These are phyloP conservation scores for Tuberolachnus salignus DNA, from an alignment of 2,888 invertebrate genomes.

Conservation along the genomic window DNA sequence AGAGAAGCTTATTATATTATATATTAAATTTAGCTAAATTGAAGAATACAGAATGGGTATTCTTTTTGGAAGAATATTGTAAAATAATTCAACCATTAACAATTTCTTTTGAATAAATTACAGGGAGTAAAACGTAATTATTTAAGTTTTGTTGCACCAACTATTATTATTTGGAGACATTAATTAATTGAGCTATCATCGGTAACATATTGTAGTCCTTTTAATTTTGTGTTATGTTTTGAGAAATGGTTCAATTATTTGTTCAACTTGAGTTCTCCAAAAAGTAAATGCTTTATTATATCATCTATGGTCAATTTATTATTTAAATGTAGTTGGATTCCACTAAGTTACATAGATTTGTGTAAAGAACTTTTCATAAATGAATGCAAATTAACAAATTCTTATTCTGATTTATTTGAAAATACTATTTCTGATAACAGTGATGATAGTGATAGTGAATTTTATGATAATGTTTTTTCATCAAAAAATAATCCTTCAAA, in stretches of 20 bases:
- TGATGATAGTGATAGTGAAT: no score
- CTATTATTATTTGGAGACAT: background rate
- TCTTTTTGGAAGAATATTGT: slow-evolving; percentile 31
- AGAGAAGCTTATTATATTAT: background rate
- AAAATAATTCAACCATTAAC: background rate
- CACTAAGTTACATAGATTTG: no score
- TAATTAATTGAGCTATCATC: no score
- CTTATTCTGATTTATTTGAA: no score
- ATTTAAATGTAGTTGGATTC: background rate
- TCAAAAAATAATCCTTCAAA: no score
- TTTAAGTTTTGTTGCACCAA: slow-evolving; percentile 11
- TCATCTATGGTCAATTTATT: background rate
- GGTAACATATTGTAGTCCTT: no score
- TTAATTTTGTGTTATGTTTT: no score
- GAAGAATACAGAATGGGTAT: background rate
- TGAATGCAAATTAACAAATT: no score
- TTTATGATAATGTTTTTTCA: no score
- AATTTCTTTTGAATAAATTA: background rate
- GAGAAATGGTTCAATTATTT: background rate
- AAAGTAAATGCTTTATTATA: slow-evolving; percentile 10
- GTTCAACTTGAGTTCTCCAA: background rate
- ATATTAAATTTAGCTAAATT: background rate
- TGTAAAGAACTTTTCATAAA: no score
- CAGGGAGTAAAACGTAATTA: slow-evolving; percentile 6
- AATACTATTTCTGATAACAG: no score